These are phyloP conservation scores for Montipora foliosa DNA, from an alignment of 64 coral and sea anemone species.

Conservation along the genomic window DNA sequence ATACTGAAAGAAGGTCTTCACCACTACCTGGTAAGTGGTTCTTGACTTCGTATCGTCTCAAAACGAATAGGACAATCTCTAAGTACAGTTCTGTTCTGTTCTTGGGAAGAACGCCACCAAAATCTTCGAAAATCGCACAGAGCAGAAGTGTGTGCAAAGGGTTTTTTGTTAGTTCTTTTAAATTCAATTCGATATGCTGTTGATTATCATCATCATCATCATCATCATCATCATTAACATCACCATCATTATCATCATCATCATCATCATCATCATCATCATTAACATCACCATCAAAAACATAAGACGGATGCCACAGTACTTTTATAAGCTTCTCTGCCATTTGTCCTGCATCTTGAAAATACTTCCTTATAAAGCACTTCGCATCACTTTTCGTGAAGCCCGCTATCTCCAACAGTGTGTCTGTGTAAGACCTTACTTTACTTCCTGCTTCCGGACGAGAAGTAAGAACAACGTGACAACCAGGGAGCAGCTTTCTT, in stretches of 20 bases:
- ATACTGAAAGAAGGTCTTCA: not conserved
- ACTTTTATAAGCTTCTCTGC: not conserved
- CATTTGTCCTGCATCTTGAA: not conserved
- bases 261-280: not conserved
- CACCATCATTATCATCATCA: too few species aligned
- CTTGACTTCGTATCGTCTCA: not conserved
- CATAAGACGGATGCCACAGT: not conserved
- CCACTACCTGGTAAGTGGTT: not conserved
- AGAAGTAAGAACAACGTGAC: not conserved
- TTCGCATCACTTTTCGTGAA: not conserved
- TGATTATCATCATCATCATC: not conserved
- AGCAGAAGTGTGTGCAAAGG: not conserved
- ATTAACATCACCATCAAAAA: too few species aligned
- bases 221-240: too few species aligned
- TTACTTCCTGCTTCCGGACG: not conserved
- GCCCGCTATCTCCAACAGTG: not conserved
- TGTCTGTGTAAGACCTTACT: not conserved
- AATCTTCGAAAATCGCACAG: conserved; percentile 21
- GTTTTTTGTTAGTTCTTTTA: not conserved
- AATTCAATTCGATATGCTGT: not conserved
- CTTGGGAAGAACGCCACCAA: not conserved
- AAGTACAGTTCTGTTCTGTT: not conserved
- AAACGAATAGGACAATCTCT: not conserved
- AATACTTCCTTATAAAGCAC: not conserved
- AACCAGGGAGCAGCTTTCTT: too few species aligned